Percentiles rank a stretch among this genome's conserved stretches.
phyloP scores from a whole-genome alignment of 92 coral and sea anemone species.

The Siderastrea siderea region DNA sequence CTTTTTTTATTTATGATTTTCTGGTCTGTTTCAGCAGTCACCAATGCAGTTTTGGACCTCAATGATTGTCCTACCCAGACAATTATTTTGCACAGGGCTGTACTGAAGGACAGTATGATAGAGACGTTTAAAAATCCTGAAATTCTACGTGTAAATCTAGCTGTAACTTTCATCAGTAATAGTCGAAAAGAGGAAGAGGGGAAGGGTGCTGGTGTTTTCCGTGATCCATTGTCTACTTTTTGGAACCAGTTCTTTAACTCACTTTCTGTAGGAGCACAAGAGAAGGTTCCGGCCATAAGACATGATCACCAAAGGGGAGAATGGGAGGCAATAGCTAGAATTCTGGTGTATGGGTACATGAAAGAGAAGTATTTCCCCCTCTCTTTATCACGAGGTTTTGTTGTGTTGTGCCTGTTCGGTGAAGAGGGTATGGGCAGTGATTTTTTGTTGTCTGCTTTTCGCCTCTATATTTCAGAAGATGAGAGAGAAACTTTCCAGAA shows the following conservation, averaged over 20 bases:
- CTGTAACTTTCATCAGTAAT: background rate
- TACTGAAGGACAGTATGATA: background rate
- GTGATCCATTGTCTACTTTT: no score
- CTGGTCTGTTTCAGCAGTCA: no score
- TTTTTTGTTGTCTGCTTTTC: background rate
- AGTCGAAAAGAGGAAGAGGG: conserved; percentile 29
- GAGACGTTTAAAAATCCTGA: no score
- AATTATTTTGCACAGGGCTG: conserved; percentile 4
- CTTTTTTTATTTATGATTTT: no score
- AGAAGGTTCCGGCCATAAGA: background rate
- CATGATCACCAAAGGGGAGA: conserved; percentile 24
- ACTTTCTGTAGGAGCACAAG: conserved; percentile 36
- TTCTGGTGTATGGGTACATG: no score
- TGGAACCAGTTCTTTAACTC: background rate
- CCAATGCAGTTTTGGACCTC: no score
- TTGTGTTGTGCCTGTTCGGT: conserved; percentile 61
- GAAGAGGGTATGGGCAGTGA: conserved; percentile 31
- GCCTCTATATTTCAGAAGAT: background rate
- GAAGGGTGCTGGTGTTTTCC: conserved; percentile 55
- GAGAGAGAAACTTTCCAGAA: no score
- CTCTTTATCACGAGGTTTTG: conserved; percentile 29
- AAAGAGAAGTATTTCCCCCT: conserved; percentile 45
- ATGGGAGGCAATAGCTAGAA: no score
- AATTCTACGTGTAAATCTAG: no score
- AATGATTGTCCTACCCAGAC: background rate